These are phyloP conservation scores for Mobula birostris DNA, from an alignment of 2,113 vertebrate genomes.

Conservation along the genomic window DNA sequence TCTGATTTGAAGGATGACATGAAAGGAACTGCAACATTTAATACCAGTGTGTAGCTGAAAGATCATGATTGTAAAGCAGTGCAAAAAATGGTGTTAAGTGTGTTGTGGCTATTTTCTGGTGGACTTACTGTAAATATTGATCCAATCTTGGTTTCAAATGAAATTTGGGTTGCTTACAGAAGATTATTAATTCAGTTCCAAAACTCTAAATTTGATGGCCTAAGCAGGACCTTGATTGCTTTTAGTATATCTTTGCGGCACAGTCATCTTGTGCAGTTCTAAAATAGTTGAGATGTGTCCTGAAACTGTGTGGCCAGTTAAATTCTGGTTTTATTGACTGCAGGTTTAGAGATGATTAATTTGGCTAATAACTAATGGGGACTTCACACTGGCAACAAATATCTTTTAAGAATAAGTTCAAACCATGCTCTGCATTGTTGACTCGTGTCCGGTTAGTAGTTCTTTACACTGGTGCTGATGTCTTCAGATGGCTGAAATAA, in stretches of 20 bases:
- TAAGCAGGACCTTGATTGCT: neutral
- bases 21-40: neutral
- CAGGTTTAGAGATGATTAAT: no score
- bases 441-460: no score
- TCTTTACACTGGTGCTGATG: no score
- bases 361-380: no score
- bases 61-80: neutral
- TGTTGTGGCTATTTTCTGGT: neutral
- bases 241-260: neutral
- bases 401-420: no score
- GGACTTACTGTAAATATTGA: neutral
- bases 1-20: neutral
- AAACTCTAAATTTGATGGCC: neutral
- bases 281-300: no score
- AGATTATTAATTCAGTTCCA: constrained; percentile 18
- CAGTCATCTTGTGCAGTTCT: no score
- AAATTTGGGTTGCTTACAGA: neutral
- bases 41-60: neutral
- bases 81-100: neutral
- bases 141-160: neutral
- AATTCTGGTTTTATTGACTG: no score
- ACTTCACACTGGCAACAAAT: no score
- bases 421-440: no score
- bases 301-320: no score
- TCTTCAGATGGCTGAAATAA: no score